Evolutionary conservation across 2,113 vertebrate genomes (phyloP).

Genomic region (Mionectes macconnelli): DNA sequence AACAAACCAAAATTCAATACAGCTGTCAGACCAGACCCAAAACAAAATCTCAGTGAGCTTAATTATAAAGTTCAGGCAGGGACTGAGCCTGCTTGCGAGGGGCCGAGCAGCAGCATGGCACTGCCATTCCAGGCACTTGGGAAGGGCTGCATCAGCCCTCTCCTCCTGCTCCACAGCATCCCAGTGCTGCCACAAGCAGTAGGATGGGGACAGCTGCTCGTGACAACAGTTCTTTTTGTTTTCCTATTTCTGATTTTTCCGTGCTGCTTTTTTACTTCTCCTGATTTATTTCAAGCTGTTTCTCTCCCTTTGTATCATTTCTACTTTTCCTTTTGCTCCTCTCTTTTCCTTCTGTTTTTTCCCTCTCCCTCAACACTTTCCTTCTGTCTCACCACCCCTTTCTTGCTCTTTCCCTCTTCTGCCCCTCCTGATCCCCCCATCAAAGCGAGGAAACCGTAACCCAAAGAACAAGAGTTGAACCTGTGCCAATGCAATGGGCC

Average conservation of each 20-base stretch:
- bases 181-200: background rate
- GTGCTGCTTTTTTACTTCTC: background rate
- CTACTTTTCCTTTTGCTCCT: background rate
- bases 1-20: constrained; percentile 73
- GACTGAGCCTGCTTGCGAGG: background rate
- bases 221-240: background rate
- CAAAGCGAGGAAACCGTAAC: constrained; percentile 50
- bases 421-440: background rate
- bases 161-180: background rate
- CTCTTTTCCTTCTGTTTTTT: background rate
- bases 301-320: background rate
- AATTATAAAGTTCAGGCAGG: constrained; percentile 54
- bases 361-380: background rate
- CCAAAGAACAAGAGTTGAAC: constrained; percentile 71
- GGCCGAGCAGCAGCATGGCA: background rate
- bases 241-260: background rate
- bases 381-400: background rate
- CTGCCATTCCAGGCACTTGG: background rate
- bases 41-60: constrained; percentile 43
- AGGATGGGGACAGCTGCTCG: background rate
- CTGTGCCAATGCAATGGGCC: constrained; percentile 71
- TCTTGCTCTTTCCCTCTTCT: background rate
- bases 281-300: background rate
- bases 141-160: background rate
- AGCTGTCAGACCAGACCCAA: constrained; percentile 71